Evolutionary conservation across 2,113 vertebrate genomes (phyloP).

Genomic region (Brienomyrus brachyistius): DNA sequence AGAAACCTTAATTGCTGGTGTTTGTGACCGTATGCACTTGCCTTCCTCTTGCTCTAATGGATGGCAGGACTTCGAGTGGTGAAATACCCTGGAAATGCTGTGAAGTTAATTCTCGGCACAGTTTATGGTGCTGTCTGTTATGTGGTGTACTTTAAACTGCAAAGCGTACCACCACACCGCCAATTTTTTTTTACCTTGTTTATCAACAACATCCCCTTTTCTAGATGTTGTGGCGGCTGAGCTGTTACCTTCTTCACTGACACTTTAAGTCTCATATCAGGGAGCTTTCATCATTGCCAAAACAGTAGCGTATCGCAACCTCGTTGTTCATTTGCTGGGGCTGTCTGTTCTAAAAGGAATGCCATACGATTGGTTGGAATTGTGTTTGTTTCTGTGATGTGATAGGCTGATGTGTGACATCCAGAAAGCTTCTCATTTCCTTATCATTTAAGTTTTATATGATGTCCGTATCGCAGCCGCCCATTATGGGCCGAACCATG

Average conservation of each 20-base stretch:
- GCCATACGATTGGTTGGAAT: not conserved
- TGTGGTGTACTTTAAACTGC: not conserved
- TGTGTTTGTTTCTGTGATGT: not conserved
- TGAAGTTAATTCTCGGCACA: not conserved
- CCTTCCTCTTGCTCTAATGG: not conserved
- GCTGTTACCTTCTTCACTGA: not conserved
- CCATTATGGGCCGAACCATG: not conserved
- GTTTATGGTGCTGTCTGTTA: not conserved
- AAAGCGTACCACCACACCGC: not conserved
- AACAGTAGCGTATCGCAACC: not conserved
- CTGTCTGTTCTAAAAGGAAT: not conserved
- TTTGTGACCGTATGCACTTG: too few species aligned
- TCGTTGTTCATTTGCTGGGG: not conserved
- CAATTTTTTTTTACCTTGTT: not conserved
- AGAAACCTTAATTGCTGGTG: too few species aligned
- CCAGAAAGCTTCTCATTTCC: not conserved
- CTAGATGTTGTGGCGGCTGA: not conserved
- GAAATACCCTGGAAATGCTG: too few species aligned
- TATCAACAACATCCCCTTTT: not conserved
- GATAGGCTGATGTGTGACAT: not conserved
- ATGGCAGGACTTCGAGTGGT: not conserved
- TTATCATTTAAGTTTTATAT: not conserved
- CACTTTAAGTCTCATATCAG: not conserved
- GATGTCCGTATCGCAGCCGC: too few species aligned
- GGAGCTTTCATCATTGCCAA: not conserved